A percentile compares a stretch with the other conserved stretches of the same genome.
Evolutionary conservation across 2,888 invertebrate species (phyloP).

Genomic region (Noctua janthina): DNA sequence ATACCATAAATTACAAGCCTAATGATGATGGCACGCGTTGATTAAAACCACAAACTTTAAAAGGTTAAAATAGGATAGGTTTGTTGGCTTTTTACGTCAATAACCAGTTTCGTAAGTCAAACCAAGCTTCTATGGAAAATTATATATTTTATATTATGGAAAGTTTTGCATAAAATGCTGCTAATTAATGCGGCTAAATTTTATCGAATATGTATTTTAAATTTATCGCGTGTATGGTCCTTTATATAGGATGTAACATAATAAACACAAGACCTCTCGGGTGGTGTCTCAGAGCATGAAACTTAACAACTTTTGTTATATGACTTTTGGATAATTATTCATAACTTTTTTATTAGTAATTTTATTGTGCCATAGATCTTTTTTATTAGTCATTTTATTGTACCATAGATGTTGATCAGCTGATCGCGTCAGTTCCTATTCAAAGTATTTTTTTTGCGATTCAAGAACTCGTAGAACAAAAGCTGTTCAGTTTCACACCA

Average conservation of each 20-base stretch:
- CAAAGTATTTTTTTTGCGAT: not conserved
- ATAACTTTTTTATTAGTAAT: too few species aligned
- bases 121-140: not conserved
- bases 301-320: not conserved
- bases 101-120: not conserved
- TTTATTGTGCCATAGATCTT: too few species aligned
- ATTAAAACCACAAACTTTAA: not conserved
- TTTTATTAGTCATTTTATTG: too few species aligned
- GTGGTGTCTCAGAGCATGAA: not conserved
- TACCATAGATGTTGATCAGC: too few species aligned
- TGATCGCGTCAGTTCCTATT: too few species aligned
- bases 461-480: not conserved
- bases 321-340: too few species aligned
- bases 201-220: not conserved
- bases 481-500: not conserved
- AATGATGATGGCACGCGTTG: not conserved
- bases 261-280: not conserved
- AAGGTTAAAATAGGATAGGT: not conserved
- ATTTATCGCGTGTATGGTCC: not conserved
- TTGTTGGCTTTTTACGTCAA: not conserved
- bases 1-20: not conserved
- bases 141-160: too few species aligned
- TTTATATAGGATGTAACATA: not conserved
- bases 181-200: not conserved
- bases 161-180: not conserved